These are phyloP conservation scores for Tadarida brasiliensis DNA, from an alignment of 2,797 vertebrate species.

Conservation along the genomic window DNA sequence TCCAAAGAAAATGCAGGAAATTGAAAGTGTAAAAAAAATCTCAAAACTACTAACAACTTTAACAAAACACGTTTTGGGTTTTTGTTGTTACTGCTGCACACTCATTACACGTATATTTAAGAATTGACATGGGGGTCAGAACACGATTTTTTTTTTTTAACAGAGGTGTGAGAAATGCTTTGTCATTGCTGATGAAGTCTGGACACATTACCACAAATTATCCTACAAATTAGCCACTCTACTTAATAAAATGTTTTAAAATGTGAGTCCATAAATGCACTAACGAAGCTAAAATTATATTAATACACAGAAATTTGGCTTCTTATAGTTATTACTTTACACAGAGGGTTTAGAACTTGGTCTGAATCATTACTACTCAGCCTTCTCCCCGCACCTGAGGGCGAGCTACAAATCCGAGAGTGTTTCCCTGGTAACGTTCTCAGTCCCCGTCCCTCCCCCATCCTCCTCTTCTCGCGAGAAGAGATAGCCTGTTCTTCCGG, in stretches of 20 bases:
- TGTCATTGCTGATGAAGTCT: neutral
- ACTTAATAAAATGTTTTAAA: slow-evolving; percentile 44
- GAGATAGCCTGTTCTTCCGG: slow-evolving; percentile 60
- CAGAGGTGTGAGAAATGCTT: slow-evolving; percentile 42
- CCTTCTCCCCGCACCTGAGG: neutral
- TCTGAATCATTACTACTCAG: slow-evolving; percentile 2
- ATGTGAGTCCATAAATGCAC: neutral
- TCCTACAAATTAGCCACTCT: neutral
- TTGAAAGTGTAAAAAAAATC: neutral
- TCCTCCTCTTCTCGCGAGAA: slow-evolving; percentile 57
- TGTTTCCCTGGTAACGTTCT: slow-evolving; percentile 56
- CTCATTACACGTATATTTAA: neutral
- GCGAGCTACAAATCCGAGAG: neutral
- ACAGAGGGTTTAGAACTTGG: slow-evolving; percentile 42
- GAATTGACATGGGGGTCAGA: neutral
- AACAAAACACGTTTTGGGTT: neutral
- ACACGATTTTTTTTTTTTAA: neutral
- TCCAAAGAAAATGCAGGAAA: slow-evolving; percentile 13
- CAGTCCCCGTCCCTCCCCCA: fast-evolving
- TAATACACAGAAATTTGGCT: neutral
- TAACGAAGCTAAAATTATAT: slow-evolving; percentile 19
- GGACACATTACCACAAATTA: neutral
- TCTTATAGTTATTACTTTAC: slow-evolving; percentile 53
- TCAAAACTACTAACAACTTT: slow-evolving; percentile 32
- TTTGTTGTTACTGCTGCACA: neutral